Percentiles rank a stretch among this genome's conserved stretches.
phyloP scores from a whole-genome alignment of 2,888 invertebrate genomes.

The Zelleria hepariella region DNA sequence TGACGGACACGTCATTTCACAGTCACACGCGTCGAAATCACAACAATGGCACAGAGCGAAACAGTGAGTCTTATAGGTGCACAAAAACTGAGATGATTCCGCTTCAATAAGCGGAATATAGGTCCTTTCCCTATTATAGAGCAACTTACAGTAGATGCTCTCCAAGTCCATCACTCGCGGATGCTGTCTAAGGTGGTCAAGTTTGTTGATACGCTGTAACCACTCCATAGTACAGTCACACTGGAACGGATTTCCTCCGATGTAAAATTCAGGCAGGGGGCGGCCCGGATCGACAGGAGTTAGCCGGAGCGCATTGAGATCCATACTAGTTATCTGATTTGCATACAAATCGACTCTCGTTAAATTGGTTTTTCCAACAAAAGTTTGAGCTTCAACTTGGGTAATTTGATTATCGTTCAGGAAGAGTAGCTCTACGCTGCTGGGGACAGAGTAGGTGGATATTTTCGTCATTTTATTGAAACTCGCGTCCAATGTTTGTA shows the following conservation, averaged over 20 bases:
- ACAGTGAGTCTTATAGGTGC: constrained; percentile 93
- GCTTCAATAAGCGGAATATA: constrained; percentile 90
- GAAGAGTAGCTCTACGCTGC: constrained; percentile 87
- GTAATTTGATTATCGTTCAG: constrained; percentile 91
- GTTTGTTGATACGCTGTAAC: constrained; percentile 91
- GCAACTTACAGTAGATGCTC: constrained; percentile 88
- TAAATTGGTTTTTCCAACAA: constrained; percentile 89
- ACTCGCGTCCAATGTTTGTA: constrained; percentile 91
- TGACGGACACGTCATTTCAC: constrained; percentile 95
- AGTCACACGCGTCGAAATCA: constrained; percentile 97
- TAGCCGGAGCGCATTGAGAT: constrained; percentile 88
- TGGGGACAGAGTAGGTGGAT: constrained; percentile 82
- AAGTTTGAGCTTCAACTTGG: constrained; percentile 89
- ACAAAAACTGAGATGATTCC: constrained; percentile 90
- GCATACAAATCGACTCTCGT: constrained; percentile 93
- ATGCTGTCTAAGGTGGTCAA: constrained; percentile 86
- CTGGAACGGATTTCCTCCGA: constrained; percentile 94
- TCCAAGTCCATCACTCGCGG: constrained; percentile 93
- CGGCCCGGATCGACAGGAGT: constrained; percentile 83
- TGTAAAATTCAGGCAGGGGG: constrained; percentile 89
- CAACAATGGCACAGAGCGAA: constrained; percentile 96
- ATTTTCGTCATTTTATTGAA: constrained; percentile 89
- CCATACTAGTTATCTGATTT: constrained; percentile 91
- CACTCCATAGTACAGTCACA: constrained; percentile 97
- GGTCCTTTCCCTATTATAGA: constrained; percentile 86